Evolutionary conservation across 2,113 vertebrate species (phyloP), one percentile per base, ranked within the genome.

Genomic region (Solea solea): DNA sequence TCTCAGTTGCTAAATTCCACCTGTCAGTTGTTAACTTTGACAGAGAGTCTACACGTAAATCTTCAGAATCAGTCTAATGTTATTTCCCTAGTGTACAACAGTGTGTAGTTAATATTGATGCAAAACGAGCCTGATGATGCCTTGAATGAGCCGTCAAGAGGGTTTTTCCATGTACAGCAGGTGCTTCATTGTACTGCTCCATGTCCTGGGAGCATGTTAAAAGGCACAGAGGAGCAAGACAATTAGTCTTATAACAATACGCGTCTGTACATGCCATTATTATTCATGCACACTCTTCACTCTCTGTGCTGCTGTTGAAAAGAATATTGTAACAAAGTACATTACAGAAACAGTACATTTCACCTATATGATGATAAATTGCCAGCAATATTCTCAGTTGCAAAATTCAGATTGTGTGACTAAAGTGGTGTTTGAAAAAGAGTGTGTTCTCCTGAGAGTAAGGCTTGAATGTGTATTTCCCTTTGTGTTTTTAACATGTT

Each of bases 201-300:
- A 64, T 72, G 77, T 83, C 78, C 60, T 74, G 78, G 69, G 83
- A 86, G 45, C 28, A 9, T 60, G 53, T 77, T 83, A 73, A 66
- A 34, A 76, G 78, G 82, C 78, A 75, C 89, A 83, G 70, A 86
- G 88, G 76, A 86, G 70, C 80, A 55, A 73, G 86, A 81, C 86
- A 90, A 92, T 93, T 92, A 91, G 56, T 64, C 11, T n/a, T 54
- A 69, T 80, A 81, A 87, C 84, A 91, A 82, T 66, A 62, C 64
- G 50, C 73, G 76, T 80, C 59, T 74, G 65, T 14, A 60, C 70
- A 91, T 90, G 73, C 34, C 34, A 56, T 39, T 56, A 56, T 72
- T 76, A 76, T 80, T 76, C 45, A 80, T 80, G 84, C 64, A 69
- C 41, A 34, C 39, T 63, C 62, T 49, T 39, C 42, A 54, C 48